Conservation (phyloP, 2,888 invertebrate genomes). For the Theretra japonica region DNA sequence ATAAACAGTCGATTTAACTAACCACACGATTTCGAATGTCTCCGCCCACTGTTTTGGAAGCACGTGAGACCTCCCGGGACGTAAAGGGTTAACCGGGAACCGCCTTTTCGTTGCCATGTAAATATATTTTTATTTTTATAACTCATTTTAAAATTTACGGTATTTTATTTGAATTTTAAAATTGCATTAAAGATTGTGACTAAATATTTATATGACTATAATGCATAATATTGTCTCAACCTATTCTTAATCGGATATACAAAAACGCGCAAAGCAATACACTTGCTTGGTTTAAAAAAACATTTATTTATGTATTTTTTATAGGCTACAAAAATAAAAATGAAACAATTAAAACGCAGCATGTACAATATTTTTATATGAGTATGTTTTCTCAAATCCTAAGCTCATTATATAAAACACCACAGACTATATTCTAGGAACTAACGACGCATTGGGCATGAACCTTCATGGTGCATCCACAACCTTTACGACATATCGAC, state of each 20-base stretch:
- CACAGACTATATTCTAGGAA: not conserved
- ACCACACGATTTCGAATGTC: constrained; percentile 19
- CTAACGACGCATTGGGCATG: not conserved
- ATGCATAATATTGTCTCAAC: no score
- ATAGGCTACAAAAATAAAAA: no score
- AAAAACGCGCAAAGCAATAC: no score
- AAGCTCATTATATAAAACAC: not conserved
- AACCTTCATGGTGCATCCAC: not conserved
- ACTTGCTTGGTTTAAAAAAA: no score
- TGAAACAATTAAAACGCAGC: no score
- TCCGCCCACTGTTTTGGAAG: constrained; percentile 22
- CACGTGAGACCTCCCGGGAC: constrained; percentile 35
- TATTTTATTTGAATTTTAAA: not conserved
- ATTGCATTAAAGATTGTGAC: no score
- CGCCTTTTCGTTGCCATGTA: constrained; percentile 1
- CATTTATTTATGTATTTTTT: no score
- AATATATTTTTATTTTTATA: no score
- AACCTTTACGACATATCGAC: constrained; percentile 2
- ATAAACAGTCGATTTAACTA: constrained; percentile 19
- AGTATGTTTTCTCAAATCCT: not conserved
- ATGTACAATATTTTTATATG: no score
- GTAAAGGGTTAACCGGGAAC: constrained; percentile 28
- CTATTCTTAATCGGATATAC: no score
- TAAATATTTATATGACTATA: no score
- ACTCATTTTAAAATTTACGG: not conserved